These are phyloP conservation scores for Python bivittatus DNA, from an alignment of 2,113 vertebrate genomes.

Conservation along the genomic window DNA sequence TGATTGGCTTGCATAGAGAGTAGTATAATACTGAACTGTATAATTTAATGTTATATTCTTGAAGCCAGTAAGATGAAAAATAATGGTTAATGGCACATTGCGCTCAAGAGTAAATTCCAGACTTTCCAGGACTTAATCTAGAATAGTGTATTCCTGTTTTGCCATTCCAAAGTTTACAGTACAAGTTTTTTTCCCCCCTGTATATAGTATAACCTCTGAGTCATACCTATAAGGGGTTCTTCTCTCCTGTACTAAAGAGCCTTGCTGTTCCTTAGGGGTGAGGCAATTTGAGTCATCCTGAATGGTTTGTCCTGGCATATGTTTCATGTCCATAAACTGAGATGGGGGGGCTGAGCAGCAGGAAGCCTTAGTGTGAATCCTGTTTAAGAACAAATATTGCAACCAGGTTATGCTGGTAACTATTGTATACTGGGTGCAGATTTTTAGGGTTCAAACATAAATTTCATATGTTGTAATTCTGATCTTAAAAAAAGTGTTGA, in stretches of 20 bases:
- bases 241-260: slow-evolving; percentile 55
- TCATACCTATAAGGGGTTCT: slow-evolving; percentile 66
- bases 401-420: background rate
- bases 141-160: background rate
- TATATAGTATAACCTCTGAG: slow-evolving; percentile 60
- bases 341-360: slow-evolving; percentile 54
- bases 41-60: background rate
- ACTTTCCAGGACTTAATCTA: background rate
- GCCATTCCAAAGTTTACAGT: slow-evolving; percentile 12
- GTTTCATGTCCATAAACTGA: slow-evolving; percentile 74
- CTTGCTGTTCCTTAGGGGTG: slow-evolving; percentile 70
- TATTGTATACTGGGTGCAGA: background rate
- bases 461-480: background rate
- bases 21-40: background rate
- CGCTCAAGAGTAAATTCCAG: background rate
- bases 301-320: slow-evolving; percentile 74
- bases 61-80: background rate
- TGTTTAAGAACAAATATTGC: slow-evolving; percentile 18
- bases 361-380: slow-evolving; percentile 30
- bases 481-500: background rate
- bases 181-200: background rate
- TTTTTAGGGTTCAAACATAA: accelerated
- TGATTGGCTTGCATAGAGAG: background rate
- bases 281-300: slow-evolving; percentile 73
- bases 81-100: background rate